Evolutionary conservation across 2,113 vertebrate species (phyloP).

Genomic region (Ranitomeya imitator): DNA sequence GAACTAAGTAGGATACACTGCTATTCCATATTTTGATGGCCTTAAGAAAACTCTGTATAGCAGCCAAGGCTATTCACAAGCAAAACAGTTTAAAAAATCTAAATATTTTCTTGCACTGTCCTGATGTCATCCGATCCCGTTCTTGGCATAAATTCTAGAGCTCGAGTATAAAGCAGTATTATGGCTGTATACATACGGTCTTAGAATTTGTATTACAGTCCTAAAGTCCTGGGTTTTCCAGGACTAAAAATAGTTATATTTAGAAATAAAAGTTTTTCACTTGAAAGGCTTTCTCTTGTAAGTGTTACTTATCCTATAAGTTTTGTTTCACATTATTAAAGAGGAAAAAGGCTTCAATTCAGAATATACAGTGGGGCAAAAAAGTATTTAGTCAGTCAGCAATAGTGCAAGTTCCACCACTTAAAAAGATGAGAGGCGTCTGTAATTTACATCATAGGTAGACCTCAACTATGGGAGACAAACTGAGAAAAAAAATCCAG

Average conservation of each 20-base stretch:
- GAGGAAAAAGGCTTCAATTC: background rate
- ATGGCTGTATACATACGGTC: background rate
- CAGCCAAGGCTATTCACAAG: background rate
- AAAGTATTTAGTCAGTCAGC: too few species aligned
- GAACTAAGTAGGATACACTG: background rate
- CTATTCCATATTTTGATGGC: background rate
- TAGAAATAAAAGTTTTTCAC: slow-evolving; percentile 14
- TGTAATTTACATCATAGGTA: too few species aligned
- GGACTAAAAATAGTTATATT: background rate
- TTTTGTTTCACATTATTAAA: background rate
- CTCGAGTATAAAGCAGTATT: background rate
- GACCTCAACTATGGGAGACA: too few species aligned
- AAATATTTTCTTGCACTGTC: background rate
- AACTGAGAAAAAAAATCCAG: too few species aligned
- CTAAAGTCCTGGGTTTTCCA: background rate
- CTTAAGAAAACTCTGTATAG: background rate
- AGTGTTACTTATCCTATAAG: slow-evolving; percentile 13
- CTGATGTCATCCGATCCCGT: background rate
- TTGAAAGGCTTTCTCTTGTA: background rate
- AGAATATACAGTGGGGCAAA: too few species aligned
- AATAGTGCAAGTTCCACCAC: too few species aligned
- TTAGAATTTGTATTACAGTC: background rate
- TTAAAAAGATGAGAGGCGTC: too few species aligned
- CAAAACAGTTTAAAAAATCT: background rate
- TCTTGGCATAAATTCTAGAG: background rate